Evolutionary conservation across 1,140 invertebrate genomes (phyloP).

Genomic region (Lethocerus indicus): DNA sequence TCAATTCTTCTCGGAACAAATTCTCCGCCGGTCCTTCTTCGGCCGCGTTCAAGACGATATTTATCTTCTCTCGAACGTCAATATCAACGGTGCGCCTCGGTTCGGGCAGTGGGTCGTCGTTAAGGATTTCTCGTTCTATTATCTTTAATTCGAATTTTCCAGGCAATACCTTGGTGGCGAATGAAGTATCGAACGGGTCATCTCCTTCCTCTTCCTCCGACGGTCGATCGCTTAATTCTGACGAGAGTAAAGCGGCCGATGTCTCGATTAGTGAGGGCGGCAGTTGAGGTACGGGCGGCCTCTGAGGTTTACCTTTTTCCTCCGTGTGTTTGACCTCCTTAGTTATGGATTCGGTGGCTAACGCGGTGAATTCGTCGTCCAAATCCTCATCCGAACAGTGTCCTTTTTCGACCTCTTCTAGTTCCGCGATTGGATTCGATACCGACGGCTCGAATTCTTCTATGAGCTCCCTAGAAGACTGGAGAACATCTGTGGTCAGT

Average conservation of each 20-base stretch:
- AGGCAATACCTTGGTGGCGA: slow-evolving; percentile 57
- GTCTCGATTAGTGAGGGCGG: neutral
- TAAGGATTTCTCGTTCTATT: slow-evolving; percentile 37
- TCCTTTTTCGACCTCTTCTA: slow-evolving; percentile 26
- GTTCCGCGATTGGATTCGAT: neutral
- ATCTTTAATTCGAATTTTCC: slow-evolving; percentile 42
- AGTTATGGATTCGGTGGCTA: slow-evolving; percentile 51
- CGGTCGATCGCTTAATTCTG: no score
- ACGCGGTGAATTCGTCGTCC: slow-evolving; percentile 53
- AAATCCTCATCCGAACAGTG: no score
- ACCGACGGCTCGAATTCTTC: slow-evolving; percentile 25
- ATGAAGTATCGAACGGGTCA: slow-evolving; percentile 76
- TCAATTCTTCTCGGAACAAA: slow-evolving; percentile 1
- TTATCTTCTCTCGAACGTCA: slow-evolving; percentile 13
- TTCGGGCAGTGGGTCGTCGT: slow-evolving; percentile 30
- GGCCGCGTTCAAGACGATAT: slow-evolving; percentile 28
- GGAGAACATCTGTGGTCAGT: neutral
- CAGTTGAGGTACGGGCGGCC: slow-evolving; percentile 7
- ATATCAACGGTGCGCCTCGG: slow-evolving; percentile 19
- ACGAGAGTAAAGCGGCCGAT: neutral
- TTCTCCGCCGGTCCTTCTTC: slow-evolving; percentile 1
- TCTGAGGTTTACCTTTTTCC: slow-evolving; percentile 10
- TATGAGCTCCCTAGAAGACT: slow-evolving; percentile 7
- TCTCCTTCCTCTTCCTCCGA: slow-evolving; percentile 20
- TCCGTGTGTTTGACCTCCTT: no score